Base-by-base conservation (phyloP, 2,888 invertebrate species). In the Nysson spinosus region DNA sequence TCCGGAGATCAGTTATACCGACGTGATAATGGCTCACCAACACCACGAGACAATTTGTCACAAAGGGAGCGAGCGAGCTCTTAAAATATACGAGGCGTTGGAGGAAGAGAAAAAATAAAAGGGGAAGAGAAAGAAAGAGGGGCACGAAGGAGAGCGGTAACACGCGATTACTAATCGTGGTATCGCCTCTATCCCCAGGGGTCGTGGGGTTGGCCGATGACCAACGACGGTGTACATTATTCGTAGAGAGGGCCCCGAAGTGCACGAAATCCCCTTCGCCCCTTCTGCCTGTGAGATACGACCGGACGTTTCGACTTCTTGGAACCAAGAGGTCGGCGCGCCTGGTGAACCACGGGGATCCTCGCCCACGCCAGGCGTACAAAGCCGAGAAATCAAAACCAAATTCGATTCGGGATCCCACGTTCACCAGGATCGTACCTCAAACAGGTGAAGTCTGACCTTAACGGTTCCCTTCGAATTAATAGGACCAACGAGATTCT, bases 131-230 rank as follows among this genome's bases (percentile, higher is more conserved):
- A 12, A 42, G 9, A 14, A 11, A 37, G n/a, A n/a, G 35, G 43
- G 14, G 35, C 28, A 40, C 35, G 46, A 65, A 63, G 68, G 47
- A 58, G 44, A 61, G 67, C 58, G 68, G 63, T 71, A 75, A 75
- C 71, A 69, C 71, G 73, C 76, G 77, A 75, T 73, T 74, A 78
- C 75, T 76, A 76, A 78, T 78, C 78, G 75, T 58, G 67, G 73
- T 75, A 77, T 77, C 75, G 71, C 76, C 75, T 69, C 63, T 69
- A 74, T 61, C 73, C 66, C 71, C 76, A 74, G 76, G 77, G 76
- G 77, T 75, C 75, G 62, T 43, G 60, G 54, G 62, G 70, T 54
- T 64, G 63, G 75, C 40, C 75, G 66, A 75, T 75, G 76, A 76
- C 61, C 76, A 73, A 76, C 76, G 75, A 70, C 70, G 75, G 47